Evolutionary conservation across 2,113 vertebrate species (phyloP).

Genomic region (Marcusenius ussheri): DNA sequence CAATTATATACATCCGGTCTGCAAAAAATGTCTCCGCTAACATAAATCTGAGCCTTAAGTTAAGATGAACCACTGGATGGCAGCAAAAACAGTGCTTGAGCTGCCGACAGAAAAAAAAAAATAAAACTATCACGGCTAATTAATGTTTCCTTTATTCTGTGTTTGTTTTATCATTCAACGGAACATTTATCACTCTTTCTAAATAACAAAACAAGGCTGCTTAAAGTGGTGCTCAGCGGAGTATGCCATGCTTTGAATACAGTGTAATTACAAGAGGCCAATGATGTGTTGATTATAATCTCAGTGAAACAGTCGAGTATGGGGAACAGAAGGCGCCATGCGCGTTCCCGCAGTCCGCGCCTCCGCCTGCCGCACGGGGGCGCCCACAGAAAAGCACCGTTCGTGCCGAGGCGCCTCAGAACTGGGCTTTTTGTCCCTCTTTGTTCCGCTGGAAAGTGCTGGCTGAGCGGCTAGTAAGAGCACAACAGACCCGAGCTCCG

Average conservation of each 20-base stretch:
- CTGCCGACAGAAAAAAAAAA: not conserved
- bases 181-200: not conserved
- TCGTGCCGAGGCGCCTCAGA: slow-evolving; percentile 44
- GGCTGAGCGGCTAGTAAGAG: slow-evolving; percentile 55
- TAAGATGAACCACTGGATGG: not conserved
- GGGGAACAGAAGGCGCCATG: not conserved
- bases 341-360: not conserved
- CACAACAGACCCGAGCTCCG: slow-evolving; percentile 39
- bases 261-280: not conserved
- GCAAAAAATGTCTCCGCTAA: not conserved
- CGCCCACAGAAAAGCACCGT: slow-evolving; percentile 5
- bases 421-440: slow-evolving; percentile 54
- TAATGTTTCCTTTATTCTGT: not conserved
- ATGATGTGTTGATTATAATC: not conserved
- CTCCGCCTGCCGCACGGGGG: slow-evolving; percentile 4
- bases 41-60: not conserved
- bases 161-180: not conserved
- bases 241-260: not conserved
- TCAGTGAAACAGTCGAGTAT: not conserved
- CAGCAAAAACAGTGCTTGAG: not conserved
- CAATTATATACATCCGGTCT: not conserved
- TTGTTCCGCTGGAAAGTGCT: slow-evolving; percentile 60
- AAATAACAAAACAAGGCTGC: not conserved
- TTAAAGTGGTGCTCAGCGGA: not conserved
- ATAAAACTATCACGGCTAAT: not conserved